Percentiles rank a stretch among this genome's conserved stretches.
Conservation (phyloP, 2,888 invertebrate species). For the Eupithecia exiguata region DNA sequence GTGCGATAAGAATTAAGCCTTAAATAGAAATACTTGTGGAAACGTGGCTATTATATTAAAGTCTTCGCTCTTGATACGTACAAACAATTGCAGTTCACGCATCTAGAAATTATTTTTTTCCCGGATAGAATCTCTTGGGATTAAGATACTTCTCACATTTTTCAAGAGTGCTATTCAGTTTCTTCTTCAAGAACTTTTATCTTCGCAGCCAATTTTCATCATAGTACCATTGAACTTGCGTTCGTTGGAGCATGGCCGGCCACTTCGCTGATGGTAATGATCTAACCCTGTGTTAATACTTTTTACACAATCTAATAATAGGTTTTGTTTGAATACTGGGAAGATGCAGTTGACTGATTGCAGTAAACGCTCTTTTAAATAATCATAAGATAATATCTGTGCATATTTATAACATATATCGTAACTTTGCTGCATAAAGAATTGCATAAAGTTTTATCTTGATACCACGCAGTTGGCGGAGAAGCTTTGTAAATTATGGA, state of each 20-base stretch:
- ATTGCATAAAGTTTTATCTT: neutral
- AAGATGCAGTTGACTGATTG: slow-evolving; percentile 47
- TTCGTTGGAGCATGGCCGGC: slow-evolving; percentile 28
- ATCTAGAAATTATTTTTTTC: slow-evolving; percentile 2
- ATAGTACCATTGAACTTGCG: slow-evolving; percentile 29
- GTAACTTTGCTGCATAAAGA: neutral
- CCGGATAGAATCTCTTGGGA: slow-evolving; percentile 10
- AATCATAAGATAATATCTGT: slow-evolving; percentile 2
- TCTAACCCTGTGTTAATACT: slow-evolving; percentile 31
- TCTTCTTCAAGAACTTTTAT: slow-evolving; percentile 14
- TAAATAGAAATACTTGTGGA: too few species aligned
- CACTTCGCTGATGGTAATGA: slow-evolving; percentile 31
- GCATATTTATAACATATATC: neutral
- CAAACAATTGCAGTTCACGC: neutral
- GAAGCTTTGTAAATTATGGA: neutral
- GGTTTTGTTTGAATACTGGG: slow-evolving; percentile 37
- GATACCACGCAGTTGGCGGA: neutral
- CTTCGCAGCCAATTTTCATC: slow-evolving; percentile 21
- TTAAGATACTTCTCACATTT: slow-evolving; percentile 24
- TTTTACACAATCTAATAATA: slow-evolving; percentile 36
- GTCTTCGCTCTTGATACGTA: neutral
- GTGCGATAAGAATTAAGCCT: too few species aligned
- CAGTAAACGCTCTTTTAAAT: slow-evolving; percentile 31
- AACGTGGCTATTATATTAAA: too few species aligned
- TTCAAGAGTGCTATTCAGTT: slow-evolving; percentile 12